Evolutionary conservation across 1,140 invertebrate species (phyloP), one percentile per base, ranked within the genome.

Genomic region (Micrasema longulum): DNA sequence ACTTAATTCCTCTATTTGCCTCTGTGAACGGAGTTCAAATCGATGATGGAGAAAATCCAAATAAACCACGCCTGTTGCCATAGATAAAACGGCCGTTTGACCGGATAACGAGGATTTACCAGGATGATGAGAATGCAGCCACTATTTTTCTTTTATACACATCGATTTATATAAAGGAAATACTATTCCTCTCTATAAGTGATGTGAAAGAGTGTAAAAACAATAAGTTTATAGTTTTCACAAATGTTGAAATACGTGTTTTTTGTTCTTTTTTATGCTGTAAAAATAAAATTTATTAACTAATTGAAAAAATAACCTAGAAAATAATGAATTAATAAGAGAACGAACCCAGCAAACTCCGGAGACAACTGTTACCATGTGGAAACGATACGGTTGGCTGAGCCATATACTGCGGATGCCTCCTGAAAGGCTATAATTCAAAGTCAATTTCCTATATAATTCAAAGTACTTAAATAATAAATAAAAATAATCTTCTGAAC

Each of bases 51-150:
- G 23, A 35, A 14, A 57, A 57, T 57, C 53, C 16, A 31, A 57
- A 57, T 57, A 57, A 57, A 35, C 23, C 53, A 57, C 53, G 53
- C 53, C 4, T n/a, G 53, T 14, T 35, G n/a, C 12, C 12, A n/a
- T 31, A 31, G 53, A 35, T 57, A n/a, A 14, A 35, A 18, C 26
- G 53, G 26, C 23, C 53, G 14, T 31, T 31, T 57, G 53, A 57
- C 53, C 53, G 53, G 53, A 57, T 57, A 31, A n/a, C 23, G 53
- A 4, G 53, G 53, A 35, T 35, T 55, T 31, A n/a, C 53, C 48
- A 2, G 53, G 31, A 36, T 57, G 18, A 18, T 5, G 47, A 16
- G 11, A 11, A 14, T 22, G 10, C 45, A 16, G 47, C 10, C 47
- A 1, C 47, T 50, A 50, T 10, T 12, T 45, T 6, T 16, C 0